Conservation (phyloP, 2,888 invertebrate genomes). For the Erannis defoliaria region DNA sequence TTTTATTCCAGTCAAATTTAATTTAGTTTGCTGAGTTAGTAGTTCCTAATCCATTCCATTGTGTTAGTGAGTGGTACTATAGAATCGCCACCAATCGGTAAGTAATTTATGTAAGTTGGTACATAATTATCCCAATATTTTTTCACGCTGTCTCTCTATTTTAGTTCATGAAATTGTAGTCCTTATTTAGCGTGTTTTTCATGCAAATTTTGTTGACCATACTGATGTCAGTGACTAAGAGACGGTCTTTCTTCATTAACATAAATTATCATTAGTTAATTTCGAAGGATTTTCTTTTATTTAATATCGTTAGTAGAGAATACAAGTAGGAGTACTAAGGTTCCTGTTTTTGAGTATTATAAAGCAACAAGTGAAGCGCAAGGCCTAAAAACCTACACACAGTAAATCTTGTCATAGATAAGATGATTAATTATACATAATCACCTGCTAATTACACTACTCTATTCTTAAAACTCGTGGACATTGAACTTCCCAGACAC, state of each 20-base stretch:
- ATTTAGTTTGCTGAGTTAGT: too few relatives aligned
- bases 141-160: too few relatives aligned
- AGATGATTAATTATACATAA: not conserved
- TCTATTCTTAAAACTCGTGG: too few relatives aligned
- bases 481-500: too few relatives aligned
- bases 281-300: not conserved
- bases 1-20: too few relatives aligned
- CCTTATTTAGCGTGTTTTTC: not conserved
- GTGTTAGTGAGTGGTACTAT: too few relatives aligned
- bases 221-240: not conserved
- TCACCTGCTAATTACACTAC: not conserved
- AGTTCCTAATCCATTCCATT: too few relatives aligned
- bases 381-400: constrained; percentile 19
- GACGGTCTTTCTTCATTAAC: not conserved
- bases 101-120: too few relatives aligned
- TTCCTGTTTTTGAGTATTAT: constrained; percentile 6
- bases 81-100: too few relatives aligned
- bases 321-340: constrained; percentile 1
- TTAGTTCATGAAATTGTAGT: too few relatives aligned
- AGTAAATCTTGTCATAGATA: not conserved
- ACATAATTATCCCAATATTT: too few relatives aligned
- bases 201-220: not conserved
- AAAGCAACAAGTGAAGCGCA: constrained; percentile 1
- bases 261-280: not conserved
- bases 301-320: not conserved